phyloP scores from a whole-genome alignment of 2,113 vertebrate genomes.

The Hypomesus transpacificus region DNA sequence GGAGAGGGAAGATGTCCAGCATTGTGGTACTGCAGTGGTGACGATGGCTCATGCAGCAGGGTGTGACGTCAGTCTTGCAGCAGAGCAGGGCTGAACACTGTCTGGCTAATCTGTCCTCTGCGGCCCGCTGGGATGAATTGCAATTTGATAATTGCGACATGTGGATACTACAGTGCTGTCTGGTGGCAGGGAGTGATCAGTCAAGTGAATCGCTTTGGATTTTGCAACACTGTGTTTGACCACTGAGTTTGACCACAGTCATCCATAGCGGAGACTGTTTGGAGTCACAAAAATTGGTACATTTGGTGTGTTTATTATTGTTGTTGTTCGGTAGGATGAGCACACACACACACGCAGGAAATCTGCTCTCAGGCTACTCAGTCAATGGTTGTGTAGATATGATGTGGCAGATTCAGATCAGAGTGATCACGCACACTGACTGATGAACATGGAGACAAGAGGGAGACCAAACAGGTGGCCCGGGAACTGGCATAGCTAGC shows the following conservation, averaged over 20 bases:
- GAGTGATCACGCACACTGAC: background rate
- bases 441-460: background rate
- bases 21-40: slow-evolving; percentile 56
- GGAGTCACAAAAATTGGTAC: background rate
- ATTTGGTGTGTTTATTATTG: background rate
- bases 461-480: background rate
- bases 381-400: background rate
- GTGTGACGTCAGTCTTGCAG: slow-evolving; percentile 71
- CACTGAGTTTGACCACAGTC: background rate
- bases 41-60: slow-evolving; percentile 63
- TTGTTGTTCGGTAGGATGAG: background rate
- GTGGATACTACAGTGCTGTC: background rate
- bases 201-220: background rate
- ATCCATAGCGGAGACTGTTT: too few relatives aligned
- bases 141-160: background rate
- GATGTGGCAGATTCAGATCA: background rate
- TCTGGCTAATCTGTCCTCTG: slow-evolving; percentile 3
- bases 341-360: background rate
- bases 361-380: background rate
- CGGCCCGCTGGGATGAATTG: background rate
- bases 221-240: background rate
- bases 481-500: background rate
- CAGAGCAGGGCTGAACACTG: slow-evolving; percentile 56
- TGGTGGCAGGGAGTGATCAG: background rate
- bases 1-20: slow-evolving; percentile 28